Percentiles rank a stretch among this genome's conserved stretches.
Evolutionary conservation across 2,888 invertebrate genomes (phyloP).

Genomic region (Mellilla xanthometata): DNA sequence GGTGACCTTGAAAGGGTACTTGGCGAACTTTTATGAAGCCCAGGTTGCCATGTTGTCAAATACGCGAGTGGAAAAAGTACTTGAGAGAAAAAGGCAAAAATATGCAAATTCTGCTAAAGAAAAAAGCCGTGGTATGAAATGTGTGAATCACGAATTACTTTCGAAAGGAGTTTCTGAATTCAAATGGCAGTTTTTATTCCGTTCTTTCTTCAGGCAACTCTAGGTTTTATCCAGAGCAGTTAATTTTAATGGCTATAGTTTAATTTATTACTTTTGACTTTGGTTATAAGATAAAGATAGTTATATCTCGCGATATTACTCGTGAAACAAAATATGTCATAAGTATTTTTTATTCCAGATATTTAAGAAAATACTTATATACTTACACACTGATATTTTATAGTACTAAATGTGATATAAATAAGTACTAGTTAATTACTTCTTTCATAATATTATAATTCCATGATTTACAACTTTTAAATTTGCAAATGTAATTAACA

Average conservation of each 20-base stretch:
- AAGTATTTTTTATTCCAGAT: too few species aligned
- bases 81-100: slow-evolving; percentile 5
- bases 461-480: too few species aligned
- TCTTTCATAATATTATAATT: too few species aligned
- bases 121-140: slow-evolving; percentile 5
- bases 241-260: slow-evolving; percentile 1
- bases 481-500: too few species aligned
- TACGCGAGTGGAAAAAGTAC: slow-evolving; percentile 19
- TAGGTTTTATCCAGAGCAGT: neutral
- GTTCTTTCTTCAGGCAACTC: neutral
- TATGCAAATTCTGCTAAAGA: slow-evolving; percentile 14
- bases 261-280: neutral
- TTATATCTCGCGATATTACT: neutral
- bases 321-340: too few species aligned
- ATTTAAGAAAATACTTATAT: too few species aligned
- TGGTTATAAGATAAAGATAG: neutral
- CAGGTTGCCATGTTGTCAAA: slow-evolving; percentile 18
- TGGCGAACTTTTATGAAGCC: slow-evolving; percentile 26
- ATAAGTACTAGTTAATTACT: too few species aligned
- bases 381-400: too few species aligned
- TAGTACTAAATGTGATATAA: too few species aligned
- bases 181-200: neutral
- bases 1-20: slow-evolving; percentile 19
- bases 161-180: neutral
- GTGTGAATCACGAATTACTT: slow-evolving; percentile 1